Base-by-base conservation (phyloP, 2,113 vertebrate species). In the Myotis davidii region DNA sequence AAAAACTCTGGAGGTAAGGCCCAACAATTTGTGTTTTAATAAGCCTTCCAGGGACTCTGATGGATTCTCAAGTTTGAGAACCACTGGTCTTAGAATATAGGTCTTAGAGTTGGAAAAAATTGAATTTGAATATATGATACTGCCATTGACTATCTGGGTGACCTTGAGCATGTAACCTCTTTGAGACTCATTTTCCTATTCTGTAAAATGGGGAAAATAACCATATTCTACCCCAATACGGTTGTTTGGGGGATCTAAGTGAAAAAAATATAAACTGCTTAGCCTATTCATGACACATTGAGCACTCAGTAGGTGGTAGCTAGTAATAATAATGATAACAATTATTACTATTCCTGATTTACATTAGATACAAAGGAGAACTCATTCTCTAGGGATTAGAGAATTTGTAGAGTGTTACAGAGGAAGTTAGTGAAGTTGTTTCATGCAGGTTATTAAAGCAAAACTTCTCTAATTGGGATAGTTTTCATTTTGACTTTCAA, bases 401-500 rank as follows among this genome's bases (percentile, higher is more conserved):
- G 48, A 45, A 25, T n/a, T 39, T 50, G 27, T n/a, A 5, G 13
- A 45, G 20, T 59, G 1, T 48, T 61, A 39, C 11, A 65, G 56
- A 72, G 25, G 11, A 86, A 87, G 37, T 3, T 72, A 73, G 32
- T 9, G 5, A 48, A 27, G 20, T 12, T 61, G 92, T 83, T 54
- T 4, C 3, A 50, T 88, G 27, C 0, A 48, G 37, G 77, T 92
- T 92, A 65, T 85, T 87, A 81, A 78, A 86, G 14, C 20, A 39
- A 79, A 96, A 73, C 11, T 54, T 54, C n/a, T 78, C 50, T 52
- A 9, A 45, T 70, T 50, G 3, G 3, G 27, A 48, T 13, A 77
- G 17, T 67, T 90, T 93, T 64, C 52, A 83, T 85, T 85, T 88
- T 90, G 29, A 59, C 18, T 93, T 91, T 74, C 18, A 88, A 87